Evolutionary conservation across 2,888 invertebrate species (phyloP), one percentile per base, ranked within the genome.

Genomic region (Adelphocoris suturalis): DNA sequence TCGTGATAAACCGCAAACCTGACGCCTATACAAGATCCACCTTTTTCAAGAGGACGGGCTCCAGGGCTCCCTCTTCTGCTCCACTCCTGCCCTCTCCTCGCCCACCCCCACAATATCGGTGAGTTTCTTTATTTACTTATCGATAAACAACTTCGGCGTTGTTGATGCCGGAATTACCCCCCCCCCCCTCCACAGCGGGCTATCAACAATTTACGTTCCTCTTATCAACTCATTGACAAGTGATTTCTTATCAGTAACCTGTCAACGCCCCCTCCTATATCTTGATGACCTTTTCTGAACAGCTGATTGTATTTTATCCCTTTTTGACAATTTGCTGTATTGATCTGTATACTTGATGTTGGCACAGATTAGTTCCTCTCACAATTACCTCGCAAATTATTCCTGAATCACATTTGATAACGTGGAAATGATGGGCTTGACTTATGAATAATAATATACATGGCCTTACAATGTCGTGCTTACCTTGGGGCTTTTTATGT

Each of bases 51-150:
- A 81, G 88, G 88, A 80, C 78, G 88, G 55, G 81, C 91, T 93
- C 92, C 93, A 93, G 92, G 94, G 93, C 92, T 93, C 94, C 86
- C 91, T 93, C 92, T 93, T 93, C 93, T 94, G 93, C 92, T 93
- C 93, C 86, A 91, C 92, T 94, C 92, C 93, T 94, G 92, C 93
- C 94, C 92, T 94, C 94, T 80, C 89, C 90, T 86, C 89, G 94
- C 94, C 91, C 94, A 94, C 92, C 93, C 94, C 92, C 94, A 94
- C 93, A 94, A 94, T 92, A 94, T 94, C 93, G 94, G 94, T 94
- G 92, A 93, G 93, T 90, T n/a, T 68, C 57, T 0, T 5, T n/a
- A 57, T 68, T 13, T 11, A 23, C 11, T 12, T 23, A 19, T 68
- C 68, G 13, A 23, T 13, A 68, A 52, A 52, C 52, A 52, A 52